Conservation (phyloP, 2,888 invertebrate species). For the Carterocephalus palaemon region DNA sequence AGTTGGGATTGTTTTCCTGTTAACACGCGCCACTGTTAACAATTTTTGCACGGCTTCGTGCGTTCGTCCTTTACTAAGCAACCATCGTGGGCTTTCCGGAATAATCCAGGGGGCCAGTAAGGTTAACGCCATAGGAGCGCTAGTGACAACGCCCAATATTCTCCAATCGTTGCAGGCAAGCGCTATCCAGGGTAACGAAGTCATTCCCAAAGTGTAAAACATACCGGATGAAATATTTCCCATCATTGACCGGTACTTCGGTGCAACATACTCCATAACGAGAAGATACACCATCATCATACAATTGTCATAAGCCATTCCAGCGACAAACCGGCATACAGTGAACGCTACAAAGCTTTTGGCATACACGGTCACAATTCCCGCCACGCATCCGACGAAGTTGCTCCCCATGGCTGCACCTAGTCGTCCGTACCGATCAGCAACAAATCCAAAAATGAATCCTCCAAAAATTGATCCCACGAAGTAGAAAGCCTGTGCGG, state of each 20-base stretch:
- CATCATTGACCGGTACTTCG: conserved; percentile 54
- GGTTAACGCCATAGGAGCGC: conserved; percentile 48
- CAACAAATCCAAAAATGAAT: conserved; percentile 53
- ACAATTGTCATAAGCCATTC: conserved; percentile 61
- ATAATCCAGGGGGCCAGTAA: conserved; percentile 49
- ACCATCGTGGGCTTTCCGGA: conserved; percentile 63
- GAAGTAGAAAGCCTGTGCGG: conserved; percentile 56
- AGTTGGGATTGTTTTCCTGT: conserved; percentile 46
- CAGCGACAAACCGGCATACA: conserved; percentile 54
- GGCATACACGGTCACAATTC: conserved; percentile 45
- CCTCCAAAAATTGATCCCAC: conserved; percentile 57
- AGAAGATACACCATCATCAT: conserved; percentile 60
- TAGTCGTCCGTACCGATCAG: conserved; percentile 54
- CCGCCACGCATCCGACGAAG: conserved; percentile 49
- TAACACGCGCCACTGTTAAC: conserved; percentile 44
- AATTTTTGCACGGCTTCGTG: conserved; percentile 52
- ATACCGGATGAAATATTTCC: conserved; percentile 54
- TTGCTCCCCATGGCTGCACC: conserved; percentile 50
- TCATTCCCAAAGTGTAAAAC: conserved; percentile 46
- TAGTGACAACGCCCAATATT: conserved; percentile 48
- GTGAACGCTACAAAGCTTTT: conserved; percentile 46
- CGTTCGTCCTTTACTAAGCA: conserved; percentile 51
- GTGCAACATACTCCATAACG: conserved; percentile 55
- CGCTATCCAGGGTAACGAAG: conserved; percentile 56
- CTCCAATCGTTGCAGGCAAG: conserved; percentile 59